Conservation (phyloP, 2,888 invertebrate genomes). For the Uloborus plumipes region DNA sequence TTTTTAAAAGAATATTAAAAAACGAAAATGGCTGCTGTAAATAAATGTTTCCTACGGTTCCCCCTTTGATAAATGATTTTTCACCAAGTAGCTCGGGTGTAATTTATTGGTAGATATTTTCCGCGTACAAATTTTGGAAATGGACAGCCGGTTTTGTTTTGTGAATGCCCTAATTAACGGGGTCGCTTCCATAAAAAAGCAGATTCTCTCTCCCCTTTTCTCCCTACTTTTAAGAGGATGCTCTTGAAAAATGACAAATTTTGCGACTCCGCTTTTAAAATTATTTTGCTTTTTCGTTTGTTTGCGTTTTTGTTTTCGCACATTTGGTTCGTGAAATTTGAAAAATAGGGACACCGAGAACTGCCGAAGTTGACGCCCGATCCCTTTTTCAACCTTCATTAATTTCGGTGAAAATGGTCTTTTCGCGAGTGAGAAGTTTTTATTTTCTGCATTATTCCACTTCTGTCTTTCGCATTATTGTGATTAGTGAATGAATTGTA, state of each 20-base stretch:
- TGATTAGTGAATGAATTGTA: no score
- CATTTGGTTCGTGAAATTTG: conserved; percentile 16
- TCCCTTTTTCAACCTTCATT: no score
- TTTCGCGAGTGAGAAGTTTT: no score
- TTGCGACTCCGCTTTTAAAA: conserved; percentile 54
- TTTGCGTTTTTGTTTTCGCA: conserved; percentile 50
- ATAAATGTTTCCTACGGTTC: conserved; percentile 24
- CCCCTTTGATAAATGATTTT: conserved; percentile 57
- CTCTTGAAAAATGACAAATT: conserved; percentile 62
- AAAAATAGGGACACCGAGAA: conserved; percentile 6
- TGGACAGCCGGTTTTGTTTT: conserved; percentile 51
- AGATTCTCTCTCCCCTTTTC: conserved; percentile 15
- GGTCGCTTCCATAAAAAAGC: conserved; percentile 58
- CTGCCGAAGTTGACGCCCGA: no score
- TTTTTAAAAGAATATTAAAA: conserved; percentile 43
- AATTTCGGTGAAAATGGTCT: no score
- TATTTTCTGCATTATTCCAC: no score
- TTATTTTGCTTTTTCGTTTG: conserved; percentile 62
- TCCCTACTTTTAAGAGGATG: conserved; percentile 18
- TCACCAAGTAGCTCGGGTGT: conserved; percentile 44
- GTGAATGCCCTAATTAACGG: conserved; percentile 50
- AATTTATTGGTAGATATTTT: conserved; percentile 53
- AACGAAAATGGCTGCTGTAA: conserved; percentile 39
- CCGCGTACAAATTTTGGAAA: conserved; percentile 27
- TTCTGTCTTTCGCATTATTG: no score